phyloP scores from a whole-genome alignment of 1,140 invertebrate species.

The Megathymus violae region DNA sequence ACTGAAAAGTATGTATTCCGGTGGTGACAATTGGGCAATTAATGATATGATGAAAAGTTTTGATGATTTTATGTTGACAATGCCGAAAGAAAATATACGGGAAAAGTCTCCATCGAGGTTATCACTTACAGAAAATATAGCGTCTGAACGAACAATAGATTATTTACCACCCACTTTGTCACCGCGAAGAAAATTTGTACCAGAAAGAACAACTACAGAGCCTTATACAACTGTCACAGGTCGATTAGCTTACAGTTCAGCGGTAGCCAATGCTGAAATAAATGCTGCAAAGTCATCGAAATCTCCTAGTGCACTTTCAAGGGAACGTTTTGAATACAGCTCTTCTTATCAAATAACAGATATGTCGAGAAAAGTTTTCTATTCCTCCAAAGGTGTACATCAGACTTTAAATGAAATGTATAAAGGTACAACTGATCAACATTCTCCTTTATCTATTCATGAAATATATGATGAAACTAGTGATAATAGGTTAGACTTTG shows the following conservation, averaged over 20 bases:
- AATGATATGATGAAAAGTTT: slow-evolving; percentile 86
- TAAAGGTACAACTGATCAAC: slow-evolving; percentile 78
- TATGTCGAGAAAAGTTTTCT: slow-evolving; percentile 63
- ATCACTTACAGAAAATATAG: slow-evolving; percentile 81
- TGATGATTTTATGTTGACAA: slow-evolving; percentile 82
- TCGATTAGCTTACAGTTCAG: slow-evolving; percentile 85
- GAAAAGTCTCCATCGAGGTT: slow-evolving; percentile 85
- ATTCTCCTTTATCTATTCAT: slow-evolving; percentile 86
- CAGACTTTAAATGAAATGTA: slow-evolving; percentile 68
- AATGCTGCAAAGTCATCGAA: slow-evolving; percentile 81
- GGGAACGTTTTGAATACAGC: slow-evolving; percentile 79
- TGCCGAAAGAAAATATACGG: slow-evolving; percentile 69
- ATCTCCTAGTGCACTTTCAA: slow-evolving; percentile 78
- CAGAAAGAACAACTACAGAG: slow-evolving; percentile 82
- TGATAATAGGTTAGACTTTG: slow-evolving; percentile 79
- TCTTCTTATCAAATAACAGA: slow-evolving; percentile 71
- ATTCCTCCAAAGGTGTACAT: slow-evolving; percentile 58
- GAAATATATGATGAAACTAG: slow-evolving; percentile 87
- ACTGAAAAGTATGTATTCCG: slow-evolving; percentile 87
- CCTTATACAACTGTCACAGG: slow-evolving; percentile 85
- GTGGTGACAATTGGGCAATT: slow-evolving; percentile 90
- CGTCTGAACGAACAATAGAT: slow-evolving; percentile 83
- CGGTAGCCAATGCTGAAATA: slow-evolving; percentile 85
- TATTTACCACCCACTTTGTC: slow-evolving; percentile 82
- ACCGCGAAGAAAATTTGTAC: slow-evolving; percentile 82